Evolutionary conservation across 2,113 vertebrate species (phyloP), one percentile per base, ranked within the genome.

Genomic region (Oryzias melastigma): DNA sequence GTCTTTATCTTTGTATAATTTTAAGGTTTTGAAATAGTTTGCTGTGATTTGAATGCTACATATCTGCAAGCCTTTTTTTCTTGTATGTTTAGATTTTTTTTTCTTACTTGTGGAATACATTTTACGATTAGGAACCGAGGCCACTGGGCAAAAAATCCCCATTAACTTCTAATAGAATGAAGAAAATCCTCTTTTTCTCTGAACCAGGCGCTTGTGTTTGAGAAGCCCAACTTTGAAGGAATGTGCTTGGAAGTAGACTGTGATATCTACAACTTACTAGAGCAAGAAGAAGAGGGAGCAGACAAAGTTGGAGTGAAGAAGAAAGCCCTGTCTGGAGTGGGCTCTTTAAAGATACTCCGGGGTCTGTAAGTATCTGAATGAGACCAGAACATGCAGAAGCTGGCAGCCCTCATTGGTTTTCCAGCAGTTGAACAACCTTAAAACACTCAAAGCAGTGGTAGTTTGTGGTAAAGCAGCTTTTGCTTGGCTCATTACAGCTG

Each of bases 151-250:
- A 10, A 12, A 35, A 35, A 8, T 10, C 29, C 29, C 1, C 29
- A 1, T 8, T 10, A 35, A 10, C 29, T 35, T 35, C 7, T 8
- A 35, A 3, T 8, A 8, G 8, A 35, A 7, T 35, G 29, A 35
- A 35, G 29, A 35, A 8, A 35, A 35, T 62, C 42, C 22, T 51
- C 19, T 60, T 15, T 56, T n/a, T 52, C 27, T 58, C 29, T 46
- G 2, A 0, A 17, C 14, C 68, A 99, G 97, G 89, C 92, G 0
- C 27, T 98, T 14, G 24, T 95, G 74, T 98, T 93, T 65, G 95
- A 98, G 82, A 95, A 96, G 81, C 93, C 96, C 44, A 91, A 90
- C 76, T 98, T 98, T 85, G 91, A 94, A 62, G 96, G 97, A 25
- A 85, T 82, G 68, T 84, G 84, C 18, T 5, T 94, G 62, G 94